Base-by-base conservation (phyloP, 2,113 vertebrate species). In the Mobula birostris region DNA sequence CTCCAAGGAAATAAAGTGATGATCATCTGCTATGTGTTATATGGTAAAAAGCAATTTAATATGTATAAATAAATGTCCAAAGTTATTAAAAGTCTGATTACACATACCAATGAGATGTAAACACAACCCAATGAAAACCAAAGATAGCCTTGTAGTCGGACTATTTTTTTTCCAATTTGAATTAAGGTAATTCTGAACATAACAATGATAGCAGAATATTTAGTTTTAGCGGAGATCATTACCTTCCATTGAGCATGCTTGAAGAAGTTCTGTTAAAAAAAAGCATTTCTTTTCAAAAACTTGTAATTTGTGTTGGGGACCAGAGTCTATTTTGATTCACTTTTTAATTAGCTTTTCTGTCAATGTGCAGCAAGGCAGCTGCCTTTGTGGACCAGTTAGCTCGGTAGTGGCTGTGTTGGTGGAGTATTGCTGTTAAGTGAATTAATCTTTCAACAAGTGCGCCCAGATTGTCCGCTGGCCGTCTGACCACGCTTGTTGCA, bases 1-100 rank as follows among this genome's bases (percentile, higher is more conserved):
- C 95, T 94, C 95, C 40, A n/a, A 95, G 96, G 96, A 96, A 95
- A 96, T 96, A 96, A 95, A 94, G 91, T 63, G 94, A 88, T 95
- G 95, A 95, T 95, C 94, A 95, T 95, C 94, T 94, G 29, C 70
- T 82, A 90, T 94, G 95, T 94, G 94, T 95, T 95, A 94, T 95
- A 92, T 91, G 95, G 95, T 94, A 80, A 95, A 79, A 79, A 94
- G 94, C 93, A 95, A 95, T 95, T 90, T 95, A 94, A 96, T 94
- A 82, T 21, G 32, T 93, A 66, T 94, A 94, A 78, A 82, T 77
- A 94, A 95, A 94, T 93, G 90, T 56, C 94, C 94, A 68, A 61
- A 61, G 94, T 95, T 95, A 95, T 95, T 95, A 94, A 94, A 93
- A 94, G 82, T 93, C 40, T 27, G 32, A 74, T 40, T 93, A 48